These are phyloP conservation scores for Grammomys surdaster DNA, from an alignment of 2,113 vertebrate genomes.

Conservation along the genomic window DNA sequence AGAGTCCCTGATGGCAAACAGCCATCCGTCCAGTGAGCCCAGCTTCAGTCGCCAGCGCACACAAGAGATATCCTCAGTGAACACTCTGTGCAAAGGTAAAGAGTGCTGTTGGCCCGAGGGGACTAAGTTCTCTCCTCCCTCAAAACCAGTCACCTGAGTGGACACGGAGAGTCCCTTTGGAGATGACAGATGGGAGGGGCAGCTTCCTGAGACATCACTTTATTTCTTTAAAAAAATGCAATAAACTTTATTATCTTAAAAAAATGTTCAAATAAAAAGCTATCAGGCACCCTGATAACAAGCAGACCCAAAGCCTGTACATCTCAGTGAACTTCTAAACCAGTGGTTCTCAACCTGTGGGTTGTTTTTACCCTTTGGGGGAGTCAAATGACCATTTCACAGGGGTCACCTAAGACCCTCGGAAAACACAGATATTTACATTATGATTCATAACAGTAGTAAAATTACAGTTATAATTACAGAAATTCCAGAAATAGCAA, in stretches of 20 bases:
- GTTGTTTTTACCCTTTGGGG: not conserved
- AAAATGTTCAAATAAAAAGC: not conserved
- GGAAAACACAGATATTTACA: not conserved
- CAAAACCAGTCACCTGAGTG: not conserved
- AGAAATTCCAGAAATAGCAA: not conserved
- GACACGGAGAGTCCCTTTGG: not conserved
- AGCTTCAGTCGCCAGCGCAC: fast-evolving
- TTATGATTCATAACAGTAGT: not conserved
- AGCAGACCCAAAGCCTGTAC: not conserved
- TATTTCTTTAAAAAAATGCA: not conserved
- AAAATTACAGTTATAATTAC: not conserved
- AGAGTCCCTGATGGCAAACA: not conserved
- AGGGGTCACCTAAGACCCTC: not conserved
- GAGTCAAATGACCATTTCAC: not conserved
- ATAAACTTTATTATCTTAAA: not conserved
- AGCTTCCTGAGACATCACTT: not conserved
- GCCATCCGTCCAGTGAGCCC: not conserved
- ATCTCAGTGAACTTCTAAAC: not conserved
- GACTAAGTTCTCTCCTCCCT: not conserved
- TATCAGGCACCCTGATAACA: not conserved
- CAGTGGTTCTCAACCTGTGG: not conserved
- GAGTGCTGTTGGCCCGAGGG: not conserved
- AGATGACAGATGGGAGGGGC: not conserved
- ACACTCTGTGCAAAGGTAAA: not conserved
- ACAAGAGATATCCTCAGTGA: not conserved